Evolutionary conservation across 2,888 invertebrate species (phyloP).

Genomic region (Campoletis raptor): DNA sequence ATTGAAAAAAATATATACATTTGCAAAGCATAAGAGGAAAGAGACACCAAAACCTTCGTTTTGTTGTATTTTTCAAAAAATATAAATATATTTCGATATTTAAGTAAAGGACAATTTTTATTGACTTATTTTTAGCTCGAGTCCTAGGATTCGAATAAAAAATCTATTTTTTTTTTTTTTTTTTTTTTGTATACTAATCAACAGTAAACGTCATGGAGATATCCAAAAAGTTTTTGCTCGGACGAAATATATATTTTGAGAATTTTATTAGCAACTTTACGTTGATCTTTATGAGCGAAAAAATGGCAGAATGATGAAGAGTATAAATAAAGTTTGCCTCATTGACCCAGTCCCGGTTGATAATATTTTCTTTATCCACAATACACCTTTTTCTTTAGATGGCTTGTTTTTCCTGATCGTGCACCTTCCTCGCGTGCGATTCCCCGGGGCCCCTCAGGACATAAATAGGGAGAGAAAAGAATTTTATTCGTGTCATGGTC

Average conservation of each 20-base stretch:
- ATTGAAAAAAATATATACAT: neutral
- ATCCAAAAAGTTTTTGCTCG: neutral
- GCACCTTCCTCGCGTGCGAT: slow-evolving; percentile 45
- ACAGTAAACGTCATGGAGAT: neutral
- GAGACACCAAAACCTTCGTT: neutral
- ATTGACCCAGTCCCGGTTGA: slow-evolving; percentile 51
- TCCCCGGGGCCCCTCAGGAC: slow-evolving; percentile 28
- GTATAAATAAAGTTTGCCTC: slow-evolving; percentile 26
- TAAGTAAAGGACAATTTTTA: neutral
- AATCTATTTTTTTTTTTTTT: no score
- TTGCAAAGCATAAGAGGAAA: neutral
- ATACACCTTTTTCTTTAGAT: slow-evolving; percentile 12
- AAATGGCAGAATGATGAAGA: slow-evolving; percentile 5
- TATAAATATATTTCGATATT: neutral
- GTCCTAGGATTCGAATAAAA: neutral
- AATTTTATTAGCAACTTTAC: neutral
- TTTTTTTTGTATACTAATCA: neutral
- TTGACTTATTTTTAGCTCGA: neutral
- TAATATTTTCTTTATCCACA: slow-evolving; percentile 8
- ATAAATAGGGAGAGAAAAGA: slow-evolving; percentile 15
- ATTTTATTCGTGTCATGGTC: slow-evolving; percentile 67
- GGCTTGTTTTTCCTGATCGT: slow-evolving; percentile 55
- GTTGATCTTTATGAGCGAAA: neutral
- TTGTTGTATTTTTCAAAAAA: neutral
- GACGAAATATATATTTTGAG: neutral